A percentile compares a stretch with the other conserved stretches of the same genome.
Evolutionary conservation across 2,888 invertebrate species (phyloP).

Genomic region (Scaptodrosophila latifasciaeformis): DNA sequence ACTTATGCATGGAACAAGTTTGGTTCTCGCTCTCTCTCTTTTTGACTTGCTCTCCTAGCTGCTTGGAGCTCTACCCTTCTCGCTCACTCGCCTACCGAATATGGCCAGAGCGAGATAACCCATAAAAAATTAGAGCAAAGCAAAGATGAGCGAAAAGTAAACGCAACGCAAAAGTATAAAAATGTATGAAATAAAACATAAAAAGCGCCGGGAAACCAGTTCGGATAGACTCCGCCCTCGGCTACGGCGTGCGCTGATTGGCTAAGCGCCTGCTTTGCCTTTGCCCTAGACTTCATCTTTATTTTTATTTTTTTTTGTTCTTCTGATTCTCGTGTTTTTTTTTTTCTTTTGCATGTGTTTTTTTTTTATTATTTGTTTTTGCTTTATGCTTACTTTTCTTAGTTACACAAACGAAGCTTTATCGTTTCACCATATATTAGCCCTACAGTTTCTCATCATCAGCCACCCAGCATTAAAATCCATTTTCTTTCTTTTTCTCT

Average conservation of each 20-base stretch:
- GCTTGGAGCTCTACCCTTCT: too few relatives aligned
- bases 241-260: constrained; percentile 69
- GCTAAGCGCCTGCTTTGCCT: constrained; percentile 61
- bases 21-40: constrained; percentile 40
- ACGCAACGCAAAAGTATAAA: constrained; percentile 48
- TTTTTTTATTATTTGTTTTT: constrained; percentile 17
- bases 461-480: too few relatives aligned
- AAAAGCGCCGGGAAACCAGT: constrained; percentile 66
- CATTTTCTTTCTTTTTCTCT: too few relatives aligned
- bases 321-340: neutral
- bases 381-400: too few relatives aligned
- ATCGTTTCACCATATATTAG: constrained; percentile 53
- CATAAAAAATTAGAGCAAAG: constrained; percentile 61
- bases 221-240: constrained; percentile 71
- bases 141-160: constrained; percentile 64
- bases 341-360: constrained; percentile 23
- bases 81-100: too few relatives aligned
- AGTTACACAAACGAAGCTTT: too few relatives aligned
- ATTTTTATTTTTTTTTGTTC: constrained; percentile 16
- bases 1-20: constrained; percentile 12
- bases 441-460: too few relatives aligned
- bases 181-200: constrained; percentile 55
- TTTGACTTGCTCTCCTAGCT: constrained; percentile 32
- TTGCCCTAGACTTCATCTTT: constrained; percentile 64
- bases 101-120: constrained; percentile 73